Evolutionary conservation across 2,888 invertebrate species (phyloP).

Genomic region (Eupithecia exiguata): DNA sequence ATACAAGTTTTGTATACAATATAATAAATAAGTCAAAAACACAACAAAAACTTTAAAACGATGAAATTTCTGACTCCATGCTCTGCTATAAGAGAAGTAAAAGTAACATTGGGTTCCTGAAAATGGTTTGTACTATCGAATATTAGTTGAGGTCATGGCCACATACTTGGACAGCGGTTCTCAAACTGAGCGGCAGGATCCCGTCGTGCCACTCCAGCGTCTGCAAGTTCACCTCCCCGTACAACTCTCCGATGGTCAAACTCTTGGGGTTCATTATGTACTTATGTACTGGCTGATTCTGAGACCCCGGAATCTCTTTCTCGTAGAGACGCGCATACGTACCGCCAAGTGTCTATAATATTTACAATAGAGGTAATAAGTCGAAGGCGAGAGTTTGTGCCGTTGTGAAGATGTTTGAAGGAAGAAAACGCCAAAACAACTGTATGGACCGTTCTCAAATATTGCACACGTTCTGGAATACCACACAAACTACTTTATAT

Average conservation of each 20-base stretch:
- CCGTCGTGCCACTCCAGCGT: slow-evolving; percentile 97
- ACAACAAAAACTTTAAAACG: no score
- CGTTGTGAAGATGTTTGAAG: background rate
- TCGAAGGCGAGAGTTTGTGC: background rate
- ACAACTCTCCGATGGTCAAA: slow-evolving; percentile 93
- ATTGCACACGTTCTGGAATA: background rate
- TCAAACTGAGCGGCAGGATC: slow-evolving; percentile 85
- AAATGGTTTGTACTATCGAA: background rate
- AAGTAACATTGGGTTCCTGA: background rate
- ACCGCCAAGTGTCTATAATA: slow-evolving; percentile 86
- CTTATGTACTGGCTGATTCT: slow-evolving; percentile 89
- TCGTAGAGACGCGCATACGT: slow-evolving; percentile 87
- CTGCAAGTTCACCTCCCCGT: slow-evolving; percentile 92
- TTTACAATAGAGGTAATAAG: background rate
- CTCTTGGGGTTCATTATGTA: slow-evolving; percentile 95
- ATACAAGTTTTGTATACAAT: no score
- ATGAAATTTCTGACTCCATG: no score
- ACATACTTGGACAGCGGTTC: slow-evolving; percentile 75
- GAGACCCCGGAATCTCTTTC: slow-evolving; percentile 83
- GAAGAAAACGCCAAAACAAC: background rate
- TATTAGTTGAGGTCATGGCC: background rate
- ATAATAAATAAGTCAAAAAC: no score
- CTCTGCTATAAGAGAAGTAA: background rate
- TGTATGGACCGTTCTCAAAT: background rate
- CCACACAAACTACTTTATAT: background rate